Conservation (phyloP, 2,113 vertebrate species). For the Ascaphus truei region DNA sequence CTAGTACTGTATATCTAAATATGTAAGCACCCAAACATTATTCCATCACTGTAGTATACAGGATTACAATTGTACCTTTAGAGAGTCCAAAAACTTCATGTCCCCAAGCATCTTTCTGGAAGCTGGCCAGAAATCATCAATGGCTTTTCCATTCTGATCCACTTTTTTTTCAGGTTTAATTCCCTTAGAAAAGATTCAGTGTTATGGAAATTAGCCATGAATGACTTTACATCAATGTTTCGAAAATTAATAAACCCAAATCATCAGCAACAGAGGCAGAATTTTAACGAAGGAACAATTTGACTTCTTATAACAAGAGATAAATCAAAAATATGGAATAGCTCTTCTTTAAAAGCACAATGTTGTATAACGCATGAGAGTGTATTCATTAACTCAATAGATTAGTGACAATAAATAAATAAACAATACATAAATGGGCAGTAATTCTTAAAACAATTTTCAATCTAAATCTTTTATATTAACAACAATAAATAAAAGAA, state of each 20-base stretch:
- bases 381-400: background rate
- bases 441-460: too few relatives aligned
- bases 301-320: slow-evolving; percentile 56
- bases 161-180: slow-evolving; percentile 63
- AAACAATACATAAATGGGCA: too few relatives aligned
- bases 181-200: slow-evolving; percentile 55
- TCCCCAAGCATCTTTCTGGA: slow-evolving; percentile 54
- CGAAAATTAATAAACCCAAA: slow-evolving; percentile 71
- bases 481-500: background rate
- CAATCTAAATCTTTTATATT: too few relatives aligned
- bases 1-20: too few relatives aligned
- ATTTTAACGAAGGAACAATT: slow-evolving; percentile 73
- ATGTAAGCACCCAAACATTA: too few relatives aligned
- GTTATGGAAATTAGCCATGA: slow-evolving; percentile 72
- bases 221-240: slow-evolving; percentile 68
- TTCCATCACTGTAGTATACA: background rate
- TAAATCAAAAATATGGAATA: slow-evolving; percentile 53
- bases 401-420: background rate
- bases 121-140: slow-evolving; percentile 57
- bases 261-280: slow-evolving; percentile 56
- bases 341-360: slow-evolving; percentile 44
- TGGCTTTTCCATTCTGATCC: slow-evolving; percentile 52
- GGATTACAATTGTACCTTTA: slow-evolving; percentile 40
- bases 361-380: background rate
- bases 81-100: slow-evolving; percentile 50